Evolutionary conservation across 2,888 invertebrate genomes (phyloP).

Genomic region (Lysandra bellargus): DNA sequence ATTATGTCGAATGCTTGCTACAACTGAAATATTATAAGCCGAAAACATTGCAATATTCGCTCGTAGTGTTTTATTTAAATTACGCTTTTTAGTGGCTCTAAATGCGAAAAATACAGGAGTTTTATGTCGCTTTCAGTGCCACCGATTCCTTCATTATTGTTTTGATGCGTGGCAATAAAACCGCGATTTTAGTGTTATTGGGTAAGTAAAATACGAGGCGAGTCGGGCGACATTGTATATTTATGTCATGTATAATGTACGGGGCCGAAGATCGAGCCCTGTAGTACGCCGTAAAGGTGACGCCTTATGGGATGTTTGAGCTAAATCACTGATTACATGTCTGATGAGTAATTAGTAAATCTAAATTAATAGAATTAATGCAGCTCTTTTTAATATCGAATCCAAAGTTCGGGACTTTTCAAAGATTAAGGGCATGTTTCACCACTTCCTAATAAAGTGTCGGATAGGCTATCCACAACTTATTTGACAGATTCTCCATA

Average conservation of each 20-base stretch:
- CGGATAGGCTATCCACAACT: no score
- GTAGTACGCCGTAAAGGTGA: neutral
- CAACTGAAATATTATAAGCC: neutral
- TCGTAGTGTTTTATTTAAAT: slow-evolving; percentile 3
- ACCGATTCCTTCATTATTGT: slow-evolving; percentile 25
- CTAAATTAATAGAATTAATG: no score
- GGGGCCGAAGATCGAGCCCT: neutral
- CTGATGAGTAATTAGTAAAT: neutral
- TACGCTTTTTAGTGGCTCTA: neutral
- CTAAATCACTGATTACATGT: neutral
- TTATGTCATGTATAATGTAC: slow-evolving; percentile 16
- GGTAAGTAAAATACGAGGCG: slow-evolving; percentile 24
- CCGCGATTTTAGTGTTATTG: slow-evolving; percentile 28
- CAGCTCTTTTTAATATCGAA: no score
- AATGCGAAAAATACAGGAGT: slow-evolving; percentile 14
- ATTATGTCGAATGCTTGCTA: neutral
- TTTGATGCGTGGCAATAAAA: slow-evolving; percentile 27
- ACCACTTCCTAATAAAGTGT: no score
- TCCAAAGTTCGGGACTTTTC: no score
- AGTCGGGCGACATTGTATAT: slow-evolving; percentile 23
- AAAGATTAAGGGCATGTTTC: no score
- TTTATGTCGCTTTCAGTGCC: slow-evolving; percentile 24
- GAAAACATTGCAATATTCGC: neutral
- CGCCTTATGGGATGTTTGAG: neutral
- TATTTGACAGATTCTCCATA: no score